phyloP scores from a whole-genome alignment of 2,113 vertebrate species.

The Tamias sibiricus region DNA sequence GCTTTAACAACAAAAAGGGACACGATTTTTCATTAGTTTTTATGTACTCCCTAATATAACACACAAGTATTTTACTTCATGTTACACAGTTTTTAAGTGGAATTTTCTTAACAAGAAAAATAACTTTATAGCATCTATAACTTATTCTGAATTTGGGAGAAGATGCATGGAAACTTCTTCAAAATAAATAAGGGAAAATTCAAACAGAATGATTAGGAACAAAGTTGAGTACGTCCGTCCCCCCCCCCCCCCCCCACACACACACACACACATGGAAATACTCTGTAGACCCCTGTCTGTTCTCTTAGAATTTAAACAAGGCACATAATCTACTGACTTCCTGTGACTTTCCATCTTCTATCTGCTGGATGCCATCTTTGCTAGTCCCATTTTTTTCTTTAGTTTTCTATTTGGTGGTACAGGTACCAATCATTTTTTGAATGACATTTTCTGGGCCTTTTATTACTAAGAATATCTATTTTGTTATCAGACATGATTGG shows the following conservation, averaged over 20 bases:
- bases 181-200: background rate
- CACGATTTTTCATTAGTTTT: background rate
- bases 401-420: background rate
- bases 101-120: background rate
- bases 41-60: constrained; percentile 12
- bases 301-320: background rate
- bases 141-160: background rate
- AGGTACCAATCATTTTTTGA: background rate
- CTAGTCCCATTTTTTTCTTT: background rate
- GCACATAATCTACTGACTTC: background rate
- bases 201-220: background rate
- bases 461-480: background rate
- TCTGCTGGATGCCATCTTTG: background rate
- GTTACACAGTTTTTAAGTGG: background rate
- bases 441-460: background rate
- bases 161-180: background rate
- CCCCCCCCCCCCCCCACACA: no score
- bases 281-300: background rate
- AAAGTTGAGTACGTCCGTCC: no score
- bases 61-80: background rate
- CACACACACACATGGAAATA: no score
- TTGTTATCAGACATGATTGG: background rate
- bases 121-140: background rate
- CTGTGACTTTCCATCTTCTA: background rate
- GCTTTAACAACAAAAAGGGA: background rate